These are phyloP conservation scores for Drosophila ercepeae DNA, from an alignment of 1,140 invertebrate species.

Conservation along the genomic window DNA sequence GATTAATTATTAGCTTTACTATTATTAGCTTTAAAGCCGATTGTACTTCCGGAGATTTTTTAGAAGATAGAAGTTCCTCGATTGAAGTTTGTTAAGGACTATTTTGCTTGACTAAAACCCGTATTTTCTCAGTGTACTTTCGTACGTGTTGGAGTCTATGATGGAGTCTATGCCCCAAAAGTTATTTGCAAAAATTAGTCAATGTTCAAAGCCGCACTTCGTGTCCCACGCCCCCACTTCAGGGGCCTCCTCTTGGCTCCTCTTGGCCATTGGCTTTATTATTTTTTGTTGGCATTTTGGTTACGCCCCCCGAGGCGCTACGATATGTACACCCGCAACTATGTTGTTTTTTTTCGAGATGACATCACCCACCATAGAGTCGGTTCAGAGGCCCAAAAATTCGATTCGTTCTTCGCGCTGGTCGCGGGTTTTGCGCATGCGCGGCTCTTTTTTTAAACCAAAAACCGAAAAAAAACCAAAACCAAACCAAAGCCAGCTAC, in stretches of 20 bases:
- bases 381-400: conserved; percentile 44
- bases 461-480: too few species aligned
- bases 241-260: background rate
- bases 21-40: too few species aligned
- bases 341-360: conserved; percentile 52
- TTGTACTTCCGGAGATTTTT: too few species aligned
- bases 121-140: background rate
- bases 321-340: conserved; percentile 46
- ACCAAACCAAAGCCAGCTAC: conserved; percentile 38
- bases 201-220: conserved; percentile 40
- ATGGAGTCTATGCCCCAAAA: conserved; percentile 67
- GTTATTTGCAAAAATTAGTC: conserved; percentile 79
- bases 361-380: conserved; percentile 57
- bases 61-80: background rate
- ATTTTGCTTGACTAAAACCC: background rate
- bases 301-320: conserved; percentile 45
- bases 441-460: conserved; percentile 31
- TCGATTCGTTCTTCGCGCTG: conserved; percentile 44
- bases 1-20: too few species aligned
- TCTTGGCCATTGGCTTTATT: conserved; percentile 32
- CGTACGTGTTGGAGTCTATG: conserved; percentile 42
- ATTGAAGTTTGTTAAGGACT: background rate
- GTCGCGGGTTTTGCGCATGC: conserved; percentile 57
- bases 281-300: conserved; percentile 50
- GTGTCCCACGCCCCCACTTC: background rate